Percentiles rank a stretch among this genome's conserved stretches.
phyloP scores from a whole-genome alignment of 2,797 vertebrate genomes.

The Phalloptychus januarius region DNA sequence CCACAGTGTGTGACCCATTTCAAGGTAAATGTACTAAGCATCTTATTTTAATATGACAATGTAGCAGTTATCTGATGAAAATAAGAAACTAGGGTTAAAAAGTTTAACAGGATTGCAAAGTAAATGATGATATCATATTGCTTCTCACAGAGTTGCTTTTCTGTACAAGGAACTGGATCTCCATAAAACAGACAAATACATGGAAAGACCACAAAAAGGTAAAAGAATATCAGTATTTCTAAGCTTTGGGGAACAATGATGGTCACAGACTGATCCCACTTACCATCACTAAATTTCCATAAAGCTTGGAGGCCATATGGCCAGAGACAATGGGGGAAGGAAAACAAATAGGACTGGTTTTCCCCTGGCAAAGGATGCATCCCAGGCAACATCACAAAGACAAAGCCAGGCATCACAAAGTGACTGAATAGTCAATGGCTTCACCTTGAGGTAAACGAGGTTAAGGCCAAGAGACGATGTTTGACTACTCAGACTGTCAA shows the following conservation, averaged over 20 bases:
- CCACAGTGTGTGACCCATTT: neutral
- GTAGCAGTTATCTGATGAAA: neutral
- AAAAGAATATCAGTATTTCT: neutral
- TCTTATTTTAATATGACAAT: neutral
- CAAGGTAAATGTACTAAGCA: neutral
- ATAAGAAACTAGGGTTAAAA: neutral
- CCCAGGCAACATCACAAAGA: slow-evolving; percentile 69
- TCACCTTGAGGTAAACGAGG: slow-evolving; percentile 56
- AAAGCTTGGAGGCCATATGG: slow-evolving; percentile 15
- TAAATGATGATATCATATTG: neutral
- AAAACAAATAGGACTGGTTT: slow-evolving; percentile 26
- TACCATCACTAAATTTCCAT: slow-evolving; percentile 34
- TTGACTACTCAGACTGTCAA: slow-evolving; percentile 50
- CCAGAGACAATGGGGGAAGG: slow-evolving; percentile 19
- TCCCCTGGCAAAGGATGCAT: slow-evolving; percentile 41
- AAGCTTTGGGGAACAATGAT: neutral
- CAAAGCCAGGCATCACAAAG: slow-evolving; percentile 66
- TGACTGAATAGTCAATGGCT: slow-evolving; percentile 72
- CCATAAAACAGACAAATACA: neutral
- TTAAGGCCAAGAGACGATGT: slow-evolving; percentile 40
- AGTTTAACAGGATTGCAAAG: neutral
- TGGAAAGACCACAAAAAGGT: neutral
- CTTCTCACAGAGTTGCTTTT: too few relatives aligned
- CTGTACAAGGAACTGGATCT: too few relatives aligned
- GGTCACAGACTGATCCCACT: neutral